phyloP scores from a whole-genome alignment of 2,888 invertebrate species.

The Drosophila meridiana region DNA sequence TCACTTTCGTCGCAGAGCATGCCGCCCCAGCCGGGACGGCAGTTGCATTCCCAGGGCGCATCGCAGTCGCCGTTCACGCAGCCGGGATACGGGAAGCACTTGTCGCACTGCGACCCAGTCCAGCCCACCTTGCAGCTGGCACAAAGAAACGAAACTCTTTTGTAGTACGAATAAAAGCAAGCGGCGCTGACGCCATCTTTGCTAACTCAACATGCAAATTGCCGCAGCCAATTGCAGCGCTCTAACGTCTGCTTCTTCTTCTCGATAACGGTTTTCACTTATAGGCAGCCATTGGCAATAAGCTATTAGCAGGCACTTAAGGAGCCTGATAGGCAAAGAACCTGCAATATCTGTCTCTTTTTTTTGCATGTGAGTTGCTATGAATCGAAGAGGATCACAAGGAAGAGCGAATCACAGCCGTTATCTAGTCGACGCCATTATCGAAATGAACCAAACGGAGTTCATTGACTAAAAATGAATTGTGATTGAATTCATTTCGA shows the following conservation, averaged over 20 bases:
- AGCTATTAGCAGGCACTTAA: neutral
- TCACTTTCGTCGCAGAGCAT: conserved; percentile 96
- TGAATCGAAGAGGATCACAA: neutral
- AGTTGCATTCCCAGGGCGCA: conserved; percentile 96
- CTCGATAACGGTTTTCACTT: neutral
- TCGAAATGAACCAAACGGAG: neutral
- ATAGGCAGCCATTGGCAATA: neutral
- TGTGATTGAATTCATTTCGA: neutral
- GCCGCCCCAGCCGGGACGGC: conserved; percentile 92
- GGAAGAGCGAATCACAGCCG: neutral
- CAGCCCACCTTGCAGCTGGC: conserved; percentile 93
- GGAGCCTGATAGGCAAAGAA: neutral
- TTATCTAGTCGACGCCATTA: neutral
- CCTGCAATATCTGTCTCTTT: neutral
- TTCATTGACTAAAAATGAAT: neutral
- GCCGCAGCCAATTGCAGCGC: conserved; percentile 1
- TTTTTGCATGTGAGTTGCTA: neutral
- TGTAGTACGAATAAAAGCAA: too few relatives aligned
- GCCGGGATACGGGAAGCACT: conserved; percentile 94
- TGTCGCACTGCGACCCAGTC: conserved; percentile 91
- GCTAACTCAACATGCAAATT: neutral
- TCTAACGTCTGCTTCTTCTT: neutral
- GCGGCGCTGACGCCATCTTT: neutral
- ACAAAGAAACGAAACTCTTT: conserved; percentile 1
- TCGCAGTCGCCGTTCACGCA: conserved; percentile 94